Base-by-base conservation (phyloP, 35 echinoderm and acorn worm species). In the Lytechinus variegatus region DNA sequence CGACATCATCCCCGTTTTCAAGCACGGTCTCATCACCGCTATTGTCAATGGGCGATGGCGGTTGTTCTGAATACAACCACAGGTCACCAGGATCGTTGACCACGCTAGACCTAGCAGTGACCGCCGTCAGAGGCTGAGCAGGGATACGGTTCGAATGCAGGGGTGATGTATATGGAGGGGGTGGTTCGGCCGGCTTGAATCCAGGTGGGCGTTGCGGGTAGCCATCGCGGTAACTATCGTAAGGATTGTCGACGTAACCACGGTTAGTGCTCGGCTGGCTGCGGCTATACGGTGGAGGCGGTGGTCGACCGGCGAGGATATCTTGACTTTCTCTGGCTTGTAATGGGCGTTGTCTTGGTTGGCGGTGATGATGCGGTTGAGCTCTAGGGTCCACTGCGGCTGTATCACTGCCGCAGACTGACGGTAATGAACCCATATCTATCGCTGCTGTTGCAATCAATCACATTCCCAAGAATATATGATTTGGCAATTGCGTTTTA, bases 1-100 rank as follows among this genome's bases (percentile, higher is more conserved):
- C 92, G 21, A 93, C 92, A 93, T 93, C 92, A 54, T 93, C 92
- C 14, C 92, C 92, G 54, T 93, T 93, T 33, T 93, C 92, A 54
- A 93, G 27, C 16, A 79, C 3, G 56, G 9, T 19, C 27, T 9
- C n/a, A 5, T 93, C 91, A 54, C 57, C 92, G 24, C 19, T 54
- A 93, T 93, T 54, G 27, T 54, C 11, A 14, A 57, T 93, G 52
- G 92, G 55, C 12, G 55, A 57, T 57, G 92, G 54, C 55, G 92
- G 54, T 27, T 53, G 54, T 27, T 93, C 92, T 21, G 92, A 93
- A 57, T 93, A 27, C 92, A 93, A 57, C 92, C 92, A 93, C 53
- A 93, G 53, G 53, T 93, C 92, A 0, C 92, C 92, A 1, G 92
- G 92, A 55, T 93, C 92, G 53, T 57, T 54, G 54, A 55, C 53